Base-by-base conservation (phyloP, 1,140 invertebrate genomes). In the Tribolium madens region DNA sequence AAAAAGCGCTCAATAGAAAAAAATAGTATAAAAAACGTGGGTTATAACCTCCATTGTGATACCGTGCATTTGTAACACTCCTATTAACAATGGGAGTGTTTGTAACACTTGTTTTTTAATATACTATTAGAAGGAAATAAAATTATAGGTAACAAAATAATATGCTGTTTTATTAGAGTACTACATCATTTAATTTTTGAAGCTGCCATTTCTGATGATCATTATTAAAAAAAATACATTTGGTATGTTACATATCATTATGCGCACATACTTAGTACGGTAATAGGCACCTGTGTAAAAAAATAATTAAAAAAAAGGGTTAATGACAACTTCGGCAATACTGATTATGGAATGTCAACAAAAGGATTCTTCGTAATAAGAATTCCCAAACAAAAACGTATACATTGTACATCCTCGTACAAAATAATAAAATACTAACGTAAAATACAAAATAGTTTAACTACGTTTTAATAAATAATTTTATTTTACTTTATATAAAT, bases 341-440 rank as follows among this genome's bases (percentile, higher is more conserved):
- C 82, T 83, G 82, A 83, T 82, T 76, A 75, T 64, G 82, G 82
- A 83, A 83, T 83, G 82, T 82, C 70, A 76, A 68, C 17, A 53
- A 73, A 17, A 26, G 10, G 10, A 21, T 26, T 31, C 13, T 50
- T 21, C 42, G 47, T 26, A 48, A 15, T 21, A 50, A 26, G 15
- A 31, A 73, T 33, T 73, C n/a, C 31, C 31, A 18, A 50, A 14
- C 33, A 17, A 36, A 57, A 57, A 42, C 64, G 64, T 52, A 52
- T 14, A 17, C n/a, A 9, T 26, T 12, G 14, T 47, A 48, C 18
- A 71, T 71, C 17, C 10, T 9, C 47, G 14, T 21, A 71, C 13
- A 71, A 71, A 14, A 71, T 10, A 69, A 68, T 69, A 71, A 71
- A 71, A 71, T 71, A 71, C 48, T 48, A 72, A 46, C 31, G 52